Evolutionary conservation across 2,113 vertebrate species (phyloP).

Genomic region (Brachypodius melanocephalos): DNA sequence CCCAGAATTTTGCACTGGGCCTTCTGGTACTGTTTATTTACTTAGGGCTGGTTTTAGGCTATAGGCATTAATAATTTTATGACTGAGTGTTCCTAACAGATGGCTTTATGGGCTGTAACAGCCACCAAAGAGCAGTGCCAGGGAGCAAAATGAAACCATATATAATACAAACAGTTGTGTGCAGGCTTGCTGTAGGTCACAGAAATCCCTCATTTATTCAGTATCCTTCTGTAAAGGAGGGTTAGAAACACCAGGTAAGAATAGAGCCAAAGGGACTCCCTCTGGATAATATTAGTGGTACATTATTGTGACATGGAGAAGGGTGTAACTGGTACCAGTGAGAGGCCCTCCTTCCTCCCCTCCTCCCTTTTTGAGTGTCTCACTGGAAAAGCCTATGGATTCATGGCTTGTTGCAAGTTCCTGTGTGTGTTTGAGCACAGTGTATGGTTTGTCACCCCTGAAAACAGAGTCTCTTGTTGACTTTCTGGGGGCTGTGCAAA

Average conservation of each 20-base stretch:
- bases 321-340: background rate
- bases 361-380: background rate
- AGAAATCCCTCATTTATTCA: slow-evolving; percentile 31
- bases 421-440: background rate
- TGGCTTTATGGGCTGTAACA: slow-evolving; percentile 59
- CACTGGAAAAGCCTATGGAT: background rate
- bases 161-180: slow-evolving; percentile 45
- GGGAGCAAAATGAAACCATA: slow-evolving; percentile 43
- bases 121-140: slow-evolving; percentile 39
- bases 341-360: background rate
- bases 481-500: background rate
- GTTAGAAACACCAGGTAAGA: slow-evolving; percentile 6
- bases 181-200: slow-evolving; percentile 35
- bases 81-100: slow-evolving; percentile 48
- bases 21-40: slow-evolving; percentile 65
- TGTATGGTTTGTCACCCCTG: background rate
- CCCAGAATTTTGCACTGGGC: slow-evolving; percentile 36
- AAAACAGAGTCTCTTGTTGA: background rate
- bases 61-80: slow-evolving; percentile 59
- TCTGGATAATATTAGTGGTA: background rate
- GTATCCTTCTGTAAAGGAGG: background rate
- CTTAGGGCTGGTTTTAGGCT: slow-evolving; percentile 51
- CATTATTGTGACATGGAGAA: background rate
- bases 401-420: background rate
- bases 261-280: background rate